Evolutionary conservation across 1,140 invertebrate genomes (phyloP), one percentile per base, ranked within the genome.

Genomic region (Neodiprion pinetum): DNA sequence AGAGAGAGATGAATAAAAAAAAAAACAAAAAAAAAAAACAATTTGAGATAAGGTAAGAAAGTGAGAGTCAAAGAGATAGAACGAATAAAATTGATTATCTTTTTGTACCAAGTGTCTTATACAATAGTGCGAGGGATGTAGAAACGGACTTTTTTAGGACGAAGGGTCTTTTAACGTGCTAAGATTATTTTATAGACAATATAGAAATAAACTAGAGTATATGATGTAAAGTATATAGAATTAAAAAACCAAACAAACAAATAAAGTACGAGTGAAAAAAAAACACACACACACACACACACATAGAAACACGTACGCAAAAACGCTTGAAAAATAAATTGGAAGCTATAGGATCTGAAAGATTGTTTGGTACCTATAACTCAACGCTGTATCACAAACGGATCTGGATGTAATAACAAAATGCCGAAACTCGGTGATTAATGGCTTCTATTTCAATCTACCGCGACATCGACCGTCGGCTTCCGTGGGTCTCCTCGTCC

Each of bases 41-140:
- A 61, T 14, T 7, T 61, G n/a, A 61, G 53, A 61, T 40, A 40
- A 40, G 28, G 28, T 40, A 61, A 61, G 53, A 61, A 17, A 61
- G 53, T 61, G 53, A 40, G 28, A 61, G 53, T 14, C 4, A 61
- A 61, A 61, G 53, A 17, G n/a, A 17, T 14, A 17, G 11, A 61
- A 61, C 9, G 53, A 61, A 61, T 61, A 61, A 40, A 40, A 40
- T 40, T 40, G 28, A 61, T 61, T 61, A 61, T 61, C 53, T 81
- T 86, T 86, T 85, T 83, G 78, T 85, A 86, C 80, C 82, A 86
- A 86, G 85, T 86, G 85, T 86, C 84, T 84, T 85, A 84, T 61
- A 14, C 11, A 12, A 61, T 61, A 61, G 53, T 61, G 53, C 0
- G 53, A 61, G 53, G 53, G 53, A 61, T 61, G 28, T 61, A 61